Evolutionary conservation across 2,888 invertebrate genomes (phyloP).

Genomic region (Agelastica alni): DNA sequence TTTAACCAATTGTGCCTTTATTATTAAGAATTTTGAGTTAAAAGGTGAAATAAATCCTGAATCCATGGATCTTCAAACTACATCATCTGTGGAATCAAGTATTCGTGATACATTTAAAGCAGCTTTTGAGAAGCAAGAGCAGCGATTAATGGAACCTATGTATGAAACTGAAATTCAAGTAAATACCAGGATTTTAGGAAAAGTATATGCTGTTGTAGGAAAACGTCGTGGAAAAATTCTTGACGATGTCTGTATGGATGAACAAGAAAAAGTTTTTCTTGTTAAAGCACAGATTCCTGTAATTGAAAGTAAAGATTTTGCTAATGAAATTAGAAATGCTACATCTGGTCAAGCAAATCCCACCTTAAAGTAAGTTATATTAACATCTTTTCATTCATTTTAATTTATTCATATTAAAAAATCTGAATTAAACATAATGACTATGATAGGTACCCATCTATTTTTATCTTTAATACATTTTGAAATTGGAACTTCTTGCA

Average conservation of each 20-base stretch:
- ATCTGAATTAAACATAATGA: background rate
- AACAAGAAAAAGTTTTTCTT: constrained; percentile 88
- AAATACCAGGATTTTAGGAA: constrained; percentile 61
- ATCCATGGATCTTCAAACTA: constrained; percentile 50
- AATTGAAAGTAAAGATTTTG: constrained; percentile 95
- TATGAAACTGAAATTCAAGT: constrained; percentile 59
- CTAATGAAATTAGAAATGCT: constrained; percentile 90
- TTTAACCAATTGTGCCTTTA: constrained; percentile 92
- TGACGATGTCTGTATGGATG: constrained; percentile 82
- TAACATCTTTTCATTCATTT: no score
- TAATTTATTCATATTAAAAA: no score
- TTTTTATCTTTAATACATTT: background rate
- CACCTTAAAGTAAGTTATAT: constrained; percentile 66
- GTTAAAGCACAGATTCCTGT: constrained; percentile 92
- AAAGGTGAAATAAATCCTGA: constrained; percentile 54
- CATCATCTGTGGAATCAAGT: constrained; percentile 40
- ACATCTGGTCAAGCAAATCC: constrained; percentile 97
- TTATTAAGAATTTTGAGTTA: constrained; percentile 79
- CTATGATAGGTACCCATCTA: background rate
- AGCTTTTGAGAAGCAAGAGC: constrained; percentile 87
- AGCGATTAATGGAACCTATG: constrained; percentile 94
- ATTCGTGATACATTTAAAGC: constrained; percentile 72
- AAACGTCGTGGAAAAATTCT: constrained; percentile 86
- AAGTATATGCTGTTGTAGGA: constrained; percentile 88
- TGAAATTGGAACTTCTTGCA: no score